Evolutionary conservation across 1,140 invertebrate genomes (phyloP), one percentile per base, ranked within the genome.

Genomic region (Melanaphis sacchari): DNA sequence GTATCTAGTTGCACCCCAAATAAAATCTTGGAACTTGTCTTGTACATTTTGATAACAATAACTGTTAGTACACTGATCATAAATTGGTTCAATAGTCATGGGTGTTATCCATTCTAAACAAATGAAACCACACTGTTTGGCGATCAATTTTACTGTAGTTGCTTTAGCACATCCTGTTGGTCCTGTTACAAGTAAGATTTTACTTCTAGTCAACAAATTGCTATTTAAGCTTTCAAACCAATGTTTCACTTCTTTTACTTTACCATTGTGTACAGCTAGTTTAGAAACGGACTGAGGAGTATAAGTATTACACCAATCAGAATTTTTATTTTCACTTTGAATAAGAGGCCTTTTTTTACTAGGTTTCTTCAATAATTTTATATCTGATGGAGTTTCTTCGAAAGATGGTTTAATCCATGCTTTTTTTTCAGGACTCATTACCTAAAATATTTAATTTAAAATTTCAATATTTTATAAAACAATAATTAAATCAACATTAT

Each of bases 121-220:
- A 94, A 96, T 95, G 93, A 96, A 96, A 91, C 95, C 95, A 93
- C 96, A 95, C 94, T 96, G 96, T 89, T 96, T 95, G 81, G 97
- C 96, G 22, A 97, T 92, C 5, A 96, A 95, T 89, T 95, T 96
- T 38, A 97, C 82, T 6, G 96, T 96, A 2, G 96, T 95, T 8
- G 97, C 97, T 95, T 98, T 98, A 0, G 97, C 97, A 94, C 96
- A 96, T 2, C 97, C 97, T 1, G 97, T 96, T 36, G 97, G 97
- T 4, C 97, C 97, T 18, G 96, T 96, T n/a, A 97, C 93, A 3
- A 97, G 94, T 43, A 97, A 94, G 76, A 97, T 43, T 93, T 94
- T 94, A 38, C 24, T 84, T 40, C 26, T 54, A 18, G 11, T 54
- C 6, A 31, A 40, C 11, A 8, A n/a, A 18, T 54, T 46, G n/a